phyloP scores from a whole-genome alignment of 2,797 vertebrate genomes.

The Dendrocincla tyrannina region DNA sequence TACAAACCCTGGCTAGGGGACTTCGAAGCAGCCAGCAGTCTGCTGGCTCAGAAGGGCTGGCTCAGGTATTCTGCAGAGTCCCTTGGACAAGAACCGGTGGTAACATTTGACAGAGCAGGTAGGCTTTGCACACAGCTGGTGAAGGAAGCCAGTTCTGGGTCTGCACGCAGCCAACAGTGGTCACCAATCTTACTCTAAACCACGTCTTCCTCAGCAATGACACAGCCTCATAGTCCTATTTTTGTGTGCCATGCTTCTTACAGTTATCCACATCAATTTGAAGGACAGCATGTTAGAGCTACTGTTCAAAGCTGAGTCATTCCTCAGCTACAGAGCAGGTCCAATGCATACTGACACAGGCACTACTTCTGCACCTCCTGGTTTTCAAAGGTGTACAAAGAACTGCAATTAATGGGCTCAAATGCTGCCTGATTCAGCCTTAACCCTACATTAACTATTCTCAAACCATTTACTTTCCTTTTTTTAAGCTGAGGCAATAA shows the following conservation, averaged over 20 bases:
- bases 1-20: background rate
- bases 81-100: background rate
- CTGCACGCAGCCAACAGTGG: rapidly evolving
- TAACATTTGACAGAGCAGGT: rapidly evolving
- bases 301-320: background rate
- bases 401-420: background rate
- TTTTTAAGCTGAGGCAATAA: background rate
- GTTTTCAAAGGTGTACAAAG: background rate
- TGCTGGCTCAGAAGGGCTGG: background rate
- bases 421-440: background rate
- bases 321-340: background rate
- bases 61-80: background rate
- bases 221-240: background rate
- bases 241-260: background rate
- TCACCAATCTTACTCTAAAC: background rate
- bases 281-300: background rate
- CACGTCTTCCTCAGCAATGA: background rate
- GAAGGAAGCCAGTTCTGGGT: background rate
- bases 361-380: background rate
- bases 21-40: background rate
- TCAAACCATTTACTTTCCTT: background rate
- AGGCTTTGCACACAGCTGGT: background rate
- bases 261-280: background rate
- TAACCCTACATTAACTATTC: background rate
- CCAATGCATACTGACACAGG: rapidly evolving